Evolutionary conservation across 2,888 invertebrate genomes (phyloP).

Genomic region (Pseudanteris insignis): DNA sequence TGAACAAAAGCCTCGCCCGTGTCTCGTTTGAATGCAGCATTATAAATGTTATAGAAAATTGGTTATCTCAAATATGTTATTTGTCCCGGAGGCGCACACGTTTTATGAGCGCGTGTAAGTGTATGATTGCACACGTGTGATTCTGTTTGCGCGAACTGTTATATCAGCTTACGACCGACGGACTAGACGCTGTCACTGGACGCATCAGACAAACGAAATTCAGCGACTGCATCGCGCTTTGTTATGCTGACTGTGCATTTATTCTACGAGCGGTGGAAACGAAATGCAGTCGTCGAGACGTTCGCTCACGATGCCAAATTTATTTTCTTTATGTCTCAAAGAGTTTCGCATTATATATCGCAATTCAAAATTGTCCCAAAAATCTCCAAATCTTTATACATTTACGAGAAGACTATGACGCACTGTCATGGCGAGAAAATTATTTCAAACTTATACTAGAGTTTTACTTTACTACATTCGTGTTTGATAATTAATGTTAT

Average conservation of each 20-base stretch:
- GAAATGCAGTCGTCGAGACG: conserved; percentile 34
- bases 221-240: conserved; percentile 16
- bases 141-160: conserved; percentile 7
- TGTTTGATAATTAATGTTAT: too few relatives aligned
- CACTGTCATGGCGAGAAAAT: too few relatives aligned
- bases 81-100: neutral
- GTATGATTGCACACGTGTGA: neutral
- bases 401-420: too few relatives aligned
- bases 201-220: conserved; percentile 25
- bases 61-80: conserved; percentile 7
- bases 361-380: too few relatives aligned
- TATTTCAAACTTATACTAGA: too few relatives aligned
- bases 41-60: too few relatives aligned
- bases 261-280: conserved; percentile 17
- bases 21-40: too few relatives aligned
- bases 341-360: too few relatives aligned
- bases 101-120: neutral
- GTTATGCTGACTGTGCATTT: conserved; percentile 13
- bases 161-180: conserved; percentile 32
- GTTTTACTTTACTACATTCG: too few relatives aligned
- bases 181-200: conserved; percentile 23
- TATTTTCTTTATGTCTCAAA: too few relatives aligned
- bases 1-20: too few relatives aligned
- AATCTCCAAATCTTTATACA: too few relatives aligned
- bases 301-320: conserved; percentile 3